phyloP scores from a whole-genome alignment of 2,797 vertebrate genomes.

The Tiaroga cobitis region DNA sequence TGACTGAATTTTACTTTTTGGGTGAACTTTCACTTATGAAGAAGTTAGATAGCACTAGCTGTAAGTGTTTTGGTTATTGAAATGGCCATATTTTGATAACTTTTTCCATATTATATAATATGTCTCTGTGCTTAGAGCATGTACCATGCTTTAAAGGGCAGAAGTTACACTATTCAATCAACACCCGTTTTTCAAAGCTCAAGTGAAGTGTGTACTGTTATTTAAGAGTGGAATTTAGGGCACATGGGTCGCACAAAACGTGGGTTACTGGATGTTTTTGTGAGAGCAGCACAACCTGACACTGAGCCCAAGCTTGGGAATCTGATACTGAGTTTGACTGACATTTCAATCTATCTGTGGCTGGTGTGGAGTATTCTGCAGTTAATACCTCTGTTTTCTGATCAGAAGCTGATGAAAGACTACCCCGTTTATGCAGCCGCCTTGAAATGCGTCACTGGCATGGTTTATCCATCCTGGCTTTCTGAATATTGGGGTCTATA shows the following conservation, averaged over 20 bases:
- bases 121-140: neutral
- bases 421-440: neutral
- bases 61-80: neutral
- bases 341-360: conserved; percentile 36
- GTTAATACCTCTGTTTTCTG: neutral
- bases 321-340: conserved; percentile 29
- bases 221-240: conserved; percentile 14
- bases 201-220: neutral
- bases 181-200: neutral
- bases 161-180: neutral
- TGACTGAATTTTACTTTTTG: neutral
- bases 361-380: neutral
- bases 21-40: neutral
- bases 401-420: neutral
- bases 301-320: neutral
- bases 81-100: neutral
- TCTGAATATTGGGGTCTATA: neutral
- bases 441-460: neutral
- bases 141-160: neutral
- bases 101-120: neutral
- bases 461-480: neutral
- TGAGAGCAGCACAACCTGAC: conserved; percentile 7
- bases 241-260: neutral
- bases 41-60: neutral
- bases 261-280: neutral